Evolutionary conservation across 37 sponge, comb jelly and placozoan species (phyloP).

Genomic region (Crambe crambe): DNA sequence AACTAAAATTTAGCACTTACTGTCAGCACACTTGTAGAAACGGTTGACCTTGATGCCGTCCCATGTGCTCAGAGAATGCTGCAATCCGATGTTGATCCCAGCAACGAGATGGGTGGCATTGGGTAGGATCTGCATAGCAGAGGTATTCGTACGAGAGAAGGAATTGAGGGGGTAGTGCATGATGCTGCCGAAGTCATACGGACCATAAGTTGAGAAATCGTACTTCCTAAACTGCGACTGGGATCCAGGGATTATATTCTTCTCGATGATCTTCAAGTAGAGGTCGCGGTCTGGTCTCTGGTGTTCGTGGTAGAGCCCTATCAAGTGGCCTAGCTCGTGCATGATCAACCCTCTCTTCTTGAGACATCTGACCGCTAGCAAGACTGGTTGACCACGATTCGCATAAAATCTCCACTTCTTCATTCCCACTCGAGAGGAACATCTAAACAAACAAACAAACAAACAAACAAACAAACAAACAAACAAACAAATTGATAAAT

Average conservation of each 20-base stretch:
- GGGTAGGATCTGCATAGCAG: not conserved
- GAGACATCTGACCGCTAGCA: not conserved
- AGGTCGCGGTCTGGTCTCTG: conserved; percentile 17
- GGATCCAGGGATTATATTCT: not conserved
- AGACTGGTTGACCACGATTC: not conserved
- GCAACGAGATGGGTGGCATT: not conserved
- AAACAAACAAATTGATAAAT: too few relatives aligned
- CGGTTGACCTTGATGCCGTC: not conserved
- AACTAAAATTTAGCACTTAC: not conserved
- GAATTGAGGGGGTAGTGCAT: not conserved
- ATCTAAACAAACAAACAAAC: not conserved
- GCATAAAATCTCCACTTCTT: not conserved
- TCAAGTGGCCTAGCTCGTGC: conserved; percentile 6
- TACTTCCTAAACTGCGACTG: not conserved
- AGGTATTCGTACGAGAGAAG: not conserved
- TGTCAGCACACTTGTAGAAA: not conserved
- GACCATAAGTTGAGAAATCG: not conserved
- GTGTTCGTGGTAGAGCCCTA: conserved; percentile 13
- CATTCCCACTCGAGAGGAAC: not conserved
- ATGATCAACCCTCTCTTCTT: not conserved
- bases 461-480: too few relatives aligned
- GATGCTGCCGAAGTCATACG: conserved; percentile 10
- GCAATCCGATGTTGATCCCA: not conserved
- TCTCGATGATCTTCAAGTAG: not conserved
- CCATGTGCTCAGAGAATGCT: not conserved